A percentile compares a stretch with the other conserved stretches of the same genome.
These are phyloP conservation scores for Cremastinae sp. DNA, from an alignment of 2,888 invertebrate species.

Conservation along the genomic window DNA sequence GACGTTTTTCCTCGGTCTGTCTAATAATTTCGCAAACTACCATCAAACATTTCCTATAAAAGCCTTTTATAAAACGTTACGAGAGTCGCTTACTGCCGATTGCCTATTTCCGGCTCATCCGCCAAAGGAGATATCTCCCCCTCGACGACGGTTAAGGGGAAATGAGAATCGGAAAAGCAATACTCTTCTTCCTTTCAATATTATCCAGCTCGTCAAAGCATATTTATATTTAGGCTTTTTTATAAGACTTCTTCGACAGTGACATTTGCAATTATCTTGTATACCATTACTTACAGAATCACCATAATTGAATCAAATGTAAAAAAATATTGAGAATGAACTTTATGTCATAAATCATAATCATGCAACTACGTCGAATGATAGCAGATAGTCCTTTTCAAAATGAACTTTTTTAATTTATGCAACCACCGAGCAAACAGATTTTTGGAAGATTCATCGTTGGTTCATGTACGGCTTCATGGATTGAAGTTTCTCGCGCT, in stretches of 20 bases:
- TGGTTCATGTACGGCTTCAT: conserved; percentile 49
- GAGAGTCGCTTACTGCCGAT: conserved; percentile 43
- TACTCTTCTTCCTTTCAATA: conserved; percentile 12
- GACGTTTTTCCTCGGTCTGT: not conserved
- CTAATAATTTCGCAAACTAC: conserved; percentile 48
- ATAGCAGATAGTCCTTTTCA: no score
- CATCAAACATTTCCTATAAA: conserved; percentile 54
- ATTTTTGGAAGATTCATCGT: conserved; percentile 54
- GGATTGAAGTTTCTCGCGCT: conserved; percentile 53
- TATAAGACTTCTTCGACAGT: conserved; percentile 11
- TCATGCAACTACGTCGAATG: no score
- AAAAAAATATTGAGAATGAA: conserved; percentile 2
- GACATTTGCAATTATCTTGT: conserved; percentile 12
- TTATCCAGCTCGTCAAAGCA: conserved; percentile 19
- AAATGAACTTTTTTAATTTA: no score
- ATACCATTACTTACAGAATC: not conserved
- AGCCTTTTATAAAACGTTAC: conserved; percentile 41
- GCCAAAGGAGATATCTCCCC: conserved; percentile 20
- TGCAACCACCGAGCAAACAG: no score
- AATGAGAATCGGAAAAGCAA: conserved; percentile 55
- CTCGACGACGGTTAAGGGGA: conserved; percentile 38
- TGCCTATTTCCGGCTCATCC: conserved; percentile 60
- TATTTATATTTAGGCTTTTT: conserved; percentile 9
- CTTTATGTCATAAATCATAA: no score
- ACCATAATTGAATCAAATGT: not conserved